Percentiles rank a stretch among this genome's conserved stretches.
phyloP scores from a whole-genome alignment of 2,797 vertebrate genomes.

The Garrulus glandarius region DNA sequence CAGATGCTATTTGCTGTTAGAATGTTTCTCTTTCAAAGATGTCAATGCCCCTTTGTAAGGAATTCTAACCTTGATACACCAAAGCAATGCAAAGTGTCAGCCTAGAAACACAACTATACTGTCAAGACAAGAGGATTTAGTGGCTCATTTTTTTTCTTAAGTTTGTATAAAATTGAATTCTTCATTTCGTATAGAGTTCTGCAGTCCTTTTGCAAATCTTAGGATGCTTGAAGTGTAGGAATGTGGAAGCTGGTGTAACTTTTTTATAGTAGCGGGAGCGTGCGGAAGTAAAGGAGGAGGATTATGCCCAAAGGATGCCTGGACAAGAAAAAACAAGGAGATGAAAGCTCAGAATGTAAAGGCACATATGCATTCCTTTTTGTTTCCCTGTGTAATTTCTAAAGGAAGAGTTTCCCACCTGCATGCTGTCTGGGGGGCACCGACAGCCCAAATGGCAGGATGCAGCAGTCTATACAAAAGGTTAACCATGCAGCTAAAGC shows the following conservation, averaged over 20 bases:
- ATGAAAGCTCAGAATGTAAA: neutral
- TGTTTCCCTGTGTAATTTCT: neutral
- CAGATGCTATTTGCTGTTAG: neutral
- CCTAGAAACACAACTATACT: neutral
- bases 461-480: neutral
- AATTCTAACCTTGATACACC: neutral
- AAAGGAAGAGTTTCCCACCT: neutral
- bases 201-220: neutral
- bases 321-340: neutral
- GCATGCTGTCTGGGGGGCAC: neutral
- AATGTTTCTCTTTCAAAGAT: neutral
- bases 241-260: accelerated
- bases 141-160: neutral
- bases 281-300: neutral
- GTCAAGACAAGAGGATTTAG: neutral
- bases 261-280: accelerated
- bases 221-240: neutral
- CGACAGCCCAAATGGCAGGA: neutral
- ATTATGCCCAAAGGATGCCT: neutral
- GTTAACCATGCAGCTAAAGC: neutral
- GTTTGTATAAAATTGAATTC: neutral
- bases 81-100: neutral
- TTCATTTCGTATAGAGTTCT: neutral
- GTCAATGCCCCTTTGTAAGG: neutral
- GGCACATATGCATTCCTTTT: neutral